Conservation (phyloP, 1,140 invertebrate genomes). For the Euglossa dilemma region DNA sequence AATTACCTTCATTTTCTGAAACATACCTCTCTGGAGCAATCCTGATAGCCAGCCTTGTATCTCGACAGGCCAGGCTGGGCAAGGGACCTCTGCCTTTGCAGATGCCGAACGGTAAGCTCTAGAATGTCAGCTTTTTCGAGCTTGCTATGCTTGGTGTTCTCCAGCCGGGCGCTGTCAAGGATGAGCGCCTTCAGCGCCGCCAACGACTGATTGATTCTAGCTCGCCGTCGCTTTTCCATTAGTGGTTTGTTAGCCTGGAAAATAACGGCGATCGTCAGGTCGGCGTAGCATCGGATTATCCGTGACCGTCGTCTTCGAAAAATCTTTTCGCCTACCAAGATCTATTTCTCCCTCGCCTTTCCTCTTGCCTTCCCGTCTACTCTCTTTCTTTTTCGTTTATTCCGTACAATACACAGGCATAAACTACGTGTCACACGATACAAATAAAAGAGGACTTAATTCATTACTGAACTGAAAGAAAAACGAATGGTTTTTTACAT, state of each 20-base stretch:
- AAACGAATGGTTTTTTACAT: not conserved
- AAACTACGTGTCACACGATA: not conserved
- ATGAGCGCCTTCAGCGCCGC: slow-evolving; percentile 93
- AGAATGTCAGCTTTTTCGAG: slow-evolving; percentile 97
- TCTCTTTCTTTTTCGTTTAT: not conserved
- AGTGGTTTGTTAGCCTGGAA: slow-evolving; percentile 93
- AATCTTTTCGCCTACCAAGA: slow-evolving; percentile 2
- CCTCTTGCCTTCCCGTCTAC: not conserved
- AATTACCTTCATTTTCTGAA: not conserved
- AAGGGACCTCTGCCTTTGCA: slow-evolving; percentile 88
- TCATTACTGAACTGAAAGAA: not conserved
- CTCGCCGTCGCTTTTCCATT: slow-evolving; percentile 94
- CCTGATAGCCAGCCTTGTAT: slow-evolving; percentile 90
- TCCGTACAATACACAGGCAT: not conserved
- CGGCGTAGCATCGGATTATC: not conserved
- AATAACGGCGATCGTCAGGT: slow-evolving; percentile 4
- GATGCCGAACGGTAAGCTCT: slow-evolving; percentile 94
- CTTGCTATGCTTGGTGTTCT: slow-evolving; percentile 89
- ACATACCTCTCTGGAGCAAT: slow-evolving; percentile 89
- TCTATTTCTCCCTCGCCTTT: not conserved
- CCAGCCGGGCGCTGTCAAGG: slow-evolving; percentile 88
- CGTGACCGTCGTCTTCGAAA: not conserved
- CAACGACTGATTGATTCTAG: slow-evolving; percentile 94
- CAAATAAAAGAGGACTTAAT: not conserved
- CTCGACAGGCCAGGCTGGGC: slow-evolving; percentile 84